A percentile compares a stretch with the other conserved stretches of the same genome.
Conservation (phyloP, 2,888 invertebrate species). For the Myopa testacea region DNA sequence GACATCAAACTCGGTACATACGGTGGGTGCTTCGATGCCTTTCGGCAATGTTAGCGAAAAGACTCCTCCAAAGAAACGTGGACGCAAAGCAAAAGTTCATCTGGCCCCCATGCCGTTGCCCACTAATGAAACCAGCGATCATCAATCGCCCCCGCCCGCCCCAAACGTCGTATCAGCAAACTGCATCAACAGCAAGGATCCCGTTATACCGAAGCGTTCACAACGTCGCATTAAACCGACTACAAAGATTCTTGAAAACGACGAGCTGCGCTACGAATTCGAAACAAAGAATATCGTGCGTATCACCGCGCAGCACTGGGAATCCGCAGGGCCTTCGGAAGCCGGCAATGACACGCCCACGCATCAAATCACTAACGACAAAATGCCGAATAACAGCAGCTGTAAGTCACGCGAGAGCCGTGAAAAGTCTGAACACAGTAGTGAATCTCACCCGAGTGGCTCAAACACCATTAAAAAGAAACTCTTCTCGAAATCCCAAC, state of each 20-base stretch:
- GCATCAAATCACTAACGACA: constrained; percentile 51
- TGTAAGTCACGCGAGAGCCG: constrained; percentile 38
- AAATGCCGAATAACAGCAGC: constrained; percentile 41
- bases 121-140: constrained; percentile 28
- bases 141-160: constrained; percentile 39
- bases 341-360: constrained; percentile 52
- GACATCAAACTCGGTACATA: background rate
- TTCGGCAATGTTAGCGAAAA: constrained; percentile 49
- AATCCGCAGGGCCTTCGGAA: constrained; percentile 40
- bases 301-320: constrained; percentile 66
- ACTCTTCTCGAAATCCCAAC: constrained; percentile 55
- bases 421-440: constrained; percentile 46
- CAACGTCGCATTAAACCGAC: constrained; percentile 76
- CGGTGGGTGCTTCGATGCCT: background rate
- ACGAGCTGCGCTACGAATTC: constrained; percentile 73
- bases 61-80: constrained; percentile 66
- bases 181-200: constrained; percentile 60
- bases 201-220: constrained; percentile 66
- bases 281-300: constrained; percentile 73
- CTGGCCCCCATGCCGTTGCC: constrained; percentile 23
- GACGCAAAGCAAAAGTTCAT: constrained; percentile 62
- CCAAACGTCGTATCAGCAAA: constrained; percentile 71
- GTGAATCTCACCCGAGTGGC: constrained; percentile 51
- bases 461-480: constrained; percentile 61
- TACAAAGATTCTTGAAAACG: constrained; percentile 76